Percentiles rank a stretch among this genome's conserved stretches.
phyloP scores from a whole-genome alignment of 1,140 invertebrate species.

The Spodoptera litura region DNA sequence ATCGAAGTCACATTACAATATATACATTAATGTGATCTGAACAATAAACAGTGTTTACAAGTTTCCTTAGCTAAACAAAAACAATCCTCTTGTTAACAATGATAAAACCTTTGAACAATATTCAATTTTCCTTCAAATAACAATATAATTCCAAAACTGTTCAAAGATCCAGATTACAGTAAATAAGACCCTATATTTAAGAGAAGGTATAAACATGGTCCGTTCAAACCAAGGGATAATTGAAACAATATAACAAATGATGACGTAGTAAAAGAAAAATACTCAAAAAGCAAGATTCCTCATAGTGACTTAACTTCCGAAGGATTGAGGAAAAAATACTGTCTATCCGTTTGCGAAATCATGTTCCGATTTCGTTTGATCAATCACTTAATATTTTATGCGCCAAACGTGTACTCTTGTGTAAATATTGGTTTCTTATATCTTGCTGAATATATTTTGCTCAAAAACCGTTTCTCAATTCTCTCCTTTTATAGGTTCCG shows the following conservation, averaged over 20 bases:
- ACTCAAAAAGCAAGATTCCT: background rate
- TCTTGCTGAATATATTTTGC: constrained; percentile 22
- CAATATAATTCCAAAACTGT: background rate
- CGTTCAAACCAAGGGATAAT: background rate
- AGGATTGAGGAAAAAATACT: constrained; percentile 42
- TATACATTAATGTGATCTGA: too few species aligned
- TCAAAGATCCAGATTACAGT: background rate
- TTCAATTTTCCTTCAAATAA: too few species aligned
- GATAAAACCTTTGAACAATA: too few species aligned
- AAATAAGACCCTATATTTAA: constrained; percentile 1
- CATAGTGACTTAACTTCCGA: constrained; percentile 13
- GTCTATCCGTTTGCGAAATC: constrained; percentile 45
- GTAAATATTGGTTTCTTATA: constrained; percentile 38
- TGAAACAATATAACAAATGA: constrained; percentile 21
- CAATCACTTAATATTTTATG: constrained; percentile 47
- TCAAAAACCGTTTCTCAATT: background rate
- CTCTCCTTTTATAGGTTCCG: background rate
- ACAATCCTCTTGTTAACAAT: too few species aligned
- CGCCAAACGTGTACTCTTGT: constrained; percentile 19
- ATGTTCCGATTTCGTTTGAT: constrained; percentile 43
- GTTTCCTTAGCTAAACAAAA: too few species aligned
- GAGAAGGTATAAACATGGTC: background rate
- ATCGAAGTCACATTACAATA: too few species aligned
- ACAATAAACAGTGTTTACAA: too few species aligned
- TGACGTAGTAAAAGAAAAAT: background rate